Base-by-base conservation (phyloP, 2,797 vertebrate species). In the Tokudaia muenninki region DNA sequence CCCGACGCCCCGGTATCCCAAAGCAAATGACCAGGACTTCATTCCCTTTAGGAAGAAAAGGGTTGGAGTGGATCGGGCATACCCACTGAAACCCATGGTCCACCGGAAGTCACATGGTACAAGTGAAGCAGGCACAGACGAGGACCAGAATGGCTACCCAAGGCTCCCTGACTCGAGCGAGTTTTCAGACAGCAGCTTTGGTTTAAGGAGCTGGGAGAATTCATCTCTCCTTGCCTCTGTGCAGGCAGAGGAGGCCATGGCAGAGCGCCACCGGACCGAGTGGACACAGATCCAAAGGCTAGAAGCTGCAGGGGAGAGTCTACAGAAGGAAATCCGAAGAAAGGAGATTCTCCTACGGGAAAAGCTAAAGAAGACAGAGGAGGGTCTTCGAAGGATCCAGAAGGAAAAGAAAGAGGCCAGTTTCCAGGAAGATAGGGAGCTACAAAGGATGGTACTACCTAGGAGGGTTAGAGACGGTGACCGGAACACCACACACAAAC, bases 21-120 rank as follows among this genome's bases (percentile, higher is more conserved):
- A 92, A 89, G 74, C 89, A 88, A 87, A 94, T 78, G 94, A 94
- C 70, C 98, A 97, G 11, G 83, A 89, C 47, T 97, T 96, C 65
- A 97, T 98, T 70, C 97, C 97, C 26, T 95, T 94, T 79, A 97
- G 86, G 59, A 98, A 95, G 70, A 97, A 84, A 96, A 97, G 94
- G 94, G 97, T 98, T 92, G 98, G 96, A 52, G 98, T 98, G 44
- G 99, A 99, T 82, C 96, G 87, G 61, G 98, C 99, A 5, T 98
- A 99, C 97, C 99, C 99, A 31, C 98, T 99, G 77, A 99, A 99
- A 97, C 99, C 99, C 9, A 98, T 99, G 91, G 97, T 96, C 95
- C 98, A 99, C 95, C 98, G 95, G 94, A 98, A 98, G 88, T 79
- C 92, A 59, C 61, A 5, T 6, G 97, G 77, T 57, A 57, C 47